Percentiles rank a stretch among this genome's conserved stretches.
phyloP scores from a whole-genome alignment of 2,113 vertebrate genomes.

The Oreocharis arfaki region DNA sequence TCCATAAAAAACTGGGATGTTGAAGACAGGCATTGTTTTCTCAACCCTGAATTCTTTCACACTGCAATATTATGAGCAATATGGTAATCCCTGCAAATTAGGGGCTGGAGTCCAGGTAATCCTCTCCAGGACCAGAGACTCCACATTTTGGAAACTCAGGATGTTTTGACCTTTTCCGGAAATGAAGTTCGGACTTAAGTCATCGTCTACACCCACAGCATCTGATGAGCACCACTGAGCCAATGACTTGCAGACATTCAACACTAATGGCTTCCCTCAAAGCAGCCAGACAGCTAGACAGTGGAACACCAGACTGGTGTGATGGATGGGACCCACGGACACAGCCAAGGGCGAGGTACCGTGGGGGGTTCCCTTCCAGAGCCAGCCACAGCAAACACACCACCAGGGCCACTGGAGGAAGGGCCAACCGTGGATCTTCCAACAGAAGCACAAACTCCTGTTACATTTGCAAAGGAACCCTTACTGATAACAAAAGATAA shows the following conservation, averaged over 20 bases:
- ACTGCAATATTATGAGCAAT: not conserved
- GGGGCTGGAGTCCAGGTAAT: not conserved
- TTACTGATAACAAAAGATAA: not conserved
- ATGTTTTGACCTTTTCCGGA: not conserved
- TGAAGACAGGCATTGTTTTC: not conserved
- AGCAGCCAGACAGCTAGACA: fast-evolving
- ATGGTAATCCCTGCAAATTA: not conserved
- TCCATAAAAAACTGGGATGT: not conserved
- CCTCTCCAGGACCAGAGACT: not conserved
- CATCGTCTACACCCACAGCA: not conserved
- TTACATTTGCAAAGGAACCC: not conserved
- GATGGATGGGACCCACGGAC: fast-evolving
- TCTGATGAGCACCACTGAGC: not conserved
- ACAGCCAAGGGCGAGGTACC: fast-evolving
- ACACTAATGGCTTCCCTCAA: not conserved
- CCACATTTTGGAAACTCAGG: not conserved
- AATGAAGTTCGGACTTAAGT: not conserved
- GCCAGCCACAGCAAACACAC: not conserved
- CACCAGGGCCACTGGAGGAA: not conserved
- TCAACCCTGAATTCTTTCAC: not conserved
- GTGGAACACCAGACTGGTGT: fast-evolving
- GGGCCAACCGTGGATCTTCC: no score
- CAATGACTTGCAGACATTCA: not conserved
- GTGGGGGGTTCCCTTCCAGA: not conserved
- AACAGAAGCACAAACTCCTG: not conserved